Conservation (phyloP, 1,140 invertebrate genomes). For the Tribolium madens region DNA sequence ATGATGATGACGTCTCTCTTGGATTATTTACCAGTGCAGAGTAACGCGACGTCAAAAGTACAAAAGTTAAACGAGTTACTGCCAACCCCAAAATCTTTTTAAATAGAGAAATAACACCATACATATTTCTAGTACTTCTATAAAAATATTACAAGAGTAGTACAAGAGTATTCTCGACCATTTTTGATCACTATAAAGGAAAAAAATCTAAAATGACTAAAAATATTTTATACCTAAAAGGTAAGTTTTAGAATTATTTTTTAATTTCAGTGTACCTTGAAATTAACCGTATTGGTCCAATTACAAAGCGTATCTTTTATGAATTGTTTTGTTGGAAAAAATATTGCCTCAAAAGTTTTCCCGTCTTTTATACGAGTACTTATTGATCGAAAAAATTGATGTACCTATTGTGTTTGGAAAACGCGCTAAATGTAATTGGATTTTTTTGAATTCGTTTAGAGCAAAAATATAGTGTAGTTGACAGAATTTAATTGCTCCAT, state of each 20-base stretch:
- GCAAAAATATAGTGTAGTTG: background rate
- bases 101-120: no score
- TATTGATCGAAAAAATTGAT: slow-evolving; percentile 35
- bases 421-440: slow-evolving; percentile 19
- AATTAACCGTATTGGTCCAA: background rate
- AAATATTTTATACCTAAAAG: no score
- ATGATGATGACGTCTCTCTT: slow-evolving; percentile 22
- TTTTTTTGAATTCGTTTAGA: background rate
- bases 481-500: slow-evolving; percentile 5
- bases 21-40: slow-evolving; percentile 7
- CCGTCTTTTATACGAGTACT: slow-evolving; percentile 16
- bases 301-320: slow-evolving; percentile 13
- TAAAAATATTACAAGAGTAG: no score
- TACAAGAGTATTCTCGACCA: no score
- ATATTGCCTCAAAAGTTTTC: slow-evolving; percentile 1
- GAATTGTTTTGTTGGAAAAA: slow-evolving; percentile 9
- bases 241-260: no score
- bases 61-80: no score
- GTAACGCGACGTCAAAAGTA: background rate
- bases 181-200: no score
- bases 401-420: slow-evolving; percentile 15
- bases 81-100: no score
- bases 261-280: background rate
- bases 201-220: no score
- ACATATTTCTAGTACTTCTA: no score